Conservation (phyloP, 2,888 invertebrate genomes). For the Xanthorhoe spadicearia region DNA sequence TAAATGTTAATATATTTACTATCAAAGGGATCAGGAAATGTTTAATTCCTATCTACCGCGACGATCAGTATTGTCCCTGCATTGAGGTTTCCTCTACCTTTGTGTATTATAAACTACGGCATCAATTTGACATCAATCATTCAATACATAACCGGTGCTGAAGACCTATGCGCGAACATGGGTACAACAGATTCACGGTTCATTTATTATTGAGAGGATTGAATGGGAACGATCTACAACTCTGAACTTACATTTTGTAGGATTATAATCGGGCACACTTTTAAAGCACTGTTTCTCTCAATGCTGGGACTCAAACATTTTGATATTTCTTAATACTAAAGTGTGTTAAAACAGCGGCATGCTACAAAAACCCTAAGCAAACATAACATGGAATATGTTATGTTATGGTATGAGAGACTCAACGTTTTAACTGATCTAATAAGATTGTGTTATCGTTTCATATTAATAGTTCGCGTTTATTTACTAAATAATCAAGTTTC, state of each 20-base stretch:
- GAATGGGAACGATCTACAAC: conserved; percentile 23
- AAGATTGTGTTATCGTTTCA: too few species aligned
- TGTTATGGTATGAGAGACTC: too few species aligned
- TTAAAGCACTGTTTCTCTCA: too few species aligned
- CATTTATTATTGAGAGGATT: conserved; percentile 27
- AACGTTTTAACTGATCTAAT: too few species aligned
- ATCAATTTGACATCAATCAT: conserved; percentile 51
- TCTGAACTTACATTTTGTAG: conserved; percentile 30
- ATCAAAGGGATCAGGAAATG: neutral
- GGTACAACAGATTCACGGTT: conserved; percentile 4
- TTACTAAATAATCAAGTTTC: conserved; percentile 18
- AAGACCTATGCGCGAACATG: conserved; percentile 49
- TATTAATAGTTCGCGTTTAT: neutral
- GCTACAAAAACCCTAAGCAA: too few species aligned
- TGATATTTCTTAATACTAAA: too few species aligned
- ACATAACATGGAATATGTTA: too few species aligned
- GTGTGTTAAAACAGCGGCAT: too few species aligned
- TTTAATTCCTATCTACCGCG: neutral
- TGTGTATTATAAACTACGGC: neutral
- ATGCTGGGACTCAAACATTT: too few species aligned
- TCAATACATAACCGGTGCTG: conserved; percentile 53
- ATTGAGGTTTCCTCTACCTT: conserved; percentile 3
- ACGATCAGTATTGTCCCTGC: conserved; percentile 3
- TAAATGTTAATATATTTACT: neutral
- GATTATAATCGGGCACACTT: neutral